Percentiles rank a stretch among this genome's conserved stretches.
phyloP scores from a whole-genome alignment of 2,888 invertebrate species.

The Aproaerema taeniolella region DNA sequence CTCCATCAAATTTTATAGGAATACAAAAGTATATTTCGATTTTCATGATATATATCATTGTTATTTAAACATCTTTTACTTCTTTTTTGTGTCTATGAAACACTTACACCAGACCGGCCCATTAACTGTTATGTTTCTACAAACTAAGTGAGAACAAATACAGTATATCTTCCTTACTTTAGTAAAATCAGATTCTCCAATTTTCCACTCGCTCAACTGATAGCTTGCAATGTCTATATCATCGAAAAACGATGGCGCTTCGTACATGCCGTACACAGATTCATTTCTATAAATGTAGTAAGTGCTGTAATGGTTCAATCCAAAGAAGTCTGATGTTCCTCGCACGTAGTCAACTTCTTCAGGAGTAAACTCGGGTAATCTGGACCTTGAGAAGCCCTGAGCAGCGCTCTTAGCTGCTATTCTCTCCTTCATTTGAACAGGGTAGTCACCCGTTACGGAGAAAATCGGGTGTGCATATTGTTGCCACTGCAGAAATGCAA shows the following conservation, averaged over 20 bases:
- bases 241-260: conserved; percentile 31
- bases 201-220: conserved; percentile 22
- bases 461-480: conserved; percentile 80
- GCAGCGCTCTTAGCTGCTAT: conserved; percentile 72
- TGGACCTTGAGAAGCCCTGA: conserved; percentile 74
- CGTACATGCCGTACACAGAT: conserved; percentile 23
- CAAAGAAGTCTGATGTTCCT: conserved; percentile 81
- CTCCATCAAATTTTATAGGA: too few relatives aligned
- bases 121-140: too few relatives aligned
- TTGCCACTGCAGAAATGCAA: conserved; percentile 53
- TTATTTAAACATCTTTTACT: too few relatives aligned
- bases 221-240: conserved; percentile 26
- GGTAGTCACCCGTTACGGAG: conserved; percentile 78
- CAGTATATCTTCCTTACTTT: conserved; percentile 18
- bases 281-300: conserved; percentile 49
- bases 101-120: too few relatives aligned
- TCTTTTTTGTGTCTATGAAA: too few relatives aligned
- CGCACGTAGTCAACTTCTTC: conserved; percentile 78
- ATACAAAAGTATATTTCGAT: too few relatives aligned
- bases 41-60: too few relatives aligned
- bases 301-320: conserved; percentile 82
- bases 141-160: too few relatives aligned
- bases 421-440: conserved; percentile 73
- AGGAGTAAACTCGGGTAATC: conserved; percentile 75
- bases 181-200: conserved; percentile 18